Evolutionary conservation across 1,140 invertebrate species (phyloP), one percentile per base, ranked within the genome.

Genomic region (Aethina tumida): DNA sequence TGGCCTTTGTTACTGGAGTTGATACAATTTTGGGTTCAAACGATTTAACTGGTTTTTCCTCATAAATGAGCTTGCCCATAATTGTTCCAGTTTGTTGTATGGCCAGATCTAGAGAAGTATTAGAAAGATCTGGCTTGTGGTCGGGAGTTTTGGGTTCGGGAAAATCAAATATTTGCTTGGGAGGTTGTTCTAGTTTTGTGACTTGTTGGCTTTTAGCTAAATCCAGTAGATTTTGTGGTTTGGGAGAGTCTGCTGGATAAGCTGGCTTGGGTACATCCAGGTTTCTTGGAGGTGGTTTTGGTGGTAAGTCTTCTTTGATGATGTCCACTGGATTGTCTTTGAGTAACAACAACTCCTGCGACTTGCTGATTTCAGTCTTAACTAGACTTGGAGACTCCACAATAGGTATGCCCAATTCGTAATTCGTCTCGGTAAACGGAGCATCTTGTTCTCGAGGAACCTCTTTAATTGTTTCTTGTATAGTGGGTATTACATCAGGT

Each of bases 211-310:
- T 35, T 4, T 39, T 25, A 10, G 35, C 16, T 16, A 27, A 18
- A 14, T 42, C 20, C 14, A 31, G 6, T 15, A 42, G 12, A 22
- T 32, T 37, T 13, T n/a, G 27, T 4, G 53, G 53, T 45, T 55
- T 55, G 9, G 50, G 48, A 45, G 57, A 38, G 40, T 52, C 41
- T 22, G 48, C 17, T 29, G 51, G 41, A 49, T 45, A 35, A 48
- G 49, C 49, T 39, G 62, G 43, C 55, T 56, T 58, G 7, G 47
- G 28, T 4, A 19, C 22, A 32, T 57, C 55, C 7, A 46, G 25
- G 22, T 59, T 60, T 41, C 62, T 47, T 13, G 63, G 63, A 41
- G 63, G 63, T 9, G 63, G 63, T 50, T 65, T 62, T 5, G 63
- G 63, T 13, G 63, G 60, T 16, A 62, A 49, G 39, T 64, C 61